Evolutionary conservation across 2,888 invertebrate genomes (phyloP).

Genomic region (Luffia ferchaultella): DNA sequence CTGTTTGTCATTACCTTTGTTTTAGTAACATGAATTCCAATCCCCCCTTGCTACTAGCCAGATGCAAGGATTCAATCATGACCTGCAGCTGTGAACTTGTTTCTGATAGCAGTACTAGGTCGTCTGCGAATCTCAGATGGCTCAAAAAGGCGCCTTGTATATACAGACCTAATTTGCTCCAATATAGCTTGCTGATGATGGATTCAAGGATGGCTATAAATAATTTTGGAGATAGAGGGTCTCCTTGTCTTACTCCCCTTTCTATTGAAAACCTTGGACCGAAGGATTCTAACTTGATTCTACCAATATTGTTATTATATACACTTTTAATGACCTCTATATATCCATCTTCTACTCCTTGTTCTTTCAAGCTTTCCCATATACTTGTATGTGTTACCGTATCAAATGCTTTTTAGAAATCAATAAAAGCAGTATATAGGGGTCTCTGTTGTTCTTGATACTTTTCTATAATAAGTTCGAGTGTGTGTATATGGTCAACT

Average conservation of each 20-base stretch:
- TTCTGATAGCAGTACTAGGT: conserved; percentile 7
- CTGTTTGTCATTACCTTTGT: conserved; percentile 14
- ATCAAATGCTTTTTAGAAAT: conserved; percentile 12
- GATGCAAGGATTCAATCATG: conserved; percentile 9
- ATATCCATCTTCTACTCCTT: conserved; percentile 7
- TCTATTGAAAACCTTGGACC: conserved; percentile 9
- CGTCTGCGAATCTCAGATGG: conserved; percentile 9
- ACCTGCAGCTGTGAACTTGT: conserved; percentile 4
- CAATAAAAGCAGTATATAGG: conserved; percentile 11
- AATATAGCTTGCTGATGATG: conserved; percentile 4
- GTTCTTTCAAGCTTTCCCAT: conserved; percentile 10
- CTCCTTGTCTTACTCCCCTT: conserved; percentile 13
- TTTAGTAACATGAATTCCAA: conserved; percentile 13
- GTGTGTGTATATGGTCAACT: conserved; percentile 11
- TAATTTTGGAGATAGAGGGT: conserved; percentile 12
- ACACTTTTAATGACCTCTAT: conserved; percentile 10
- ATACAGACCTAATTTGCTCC: conserved; percentile 8
- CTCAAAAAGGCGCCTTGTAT: not conserved
- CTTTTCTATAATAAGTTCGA: conserved; percentile 13
- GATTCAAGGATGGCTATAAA: conserved; percentile 11
- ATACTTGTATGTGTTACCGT: conserved; percentile 8
- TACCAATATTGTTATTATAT: conserved; percentile 7
- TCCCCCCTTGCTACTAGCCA: conserved; percentile 8
- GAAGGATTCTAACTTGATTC: conserved; percentile 5
- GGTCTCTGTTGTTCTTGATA: conserved; percentile 11